Conservation (phyloP, 1,140 invertebrate genomes). For the Gryllus bimaculatus region DNA sequence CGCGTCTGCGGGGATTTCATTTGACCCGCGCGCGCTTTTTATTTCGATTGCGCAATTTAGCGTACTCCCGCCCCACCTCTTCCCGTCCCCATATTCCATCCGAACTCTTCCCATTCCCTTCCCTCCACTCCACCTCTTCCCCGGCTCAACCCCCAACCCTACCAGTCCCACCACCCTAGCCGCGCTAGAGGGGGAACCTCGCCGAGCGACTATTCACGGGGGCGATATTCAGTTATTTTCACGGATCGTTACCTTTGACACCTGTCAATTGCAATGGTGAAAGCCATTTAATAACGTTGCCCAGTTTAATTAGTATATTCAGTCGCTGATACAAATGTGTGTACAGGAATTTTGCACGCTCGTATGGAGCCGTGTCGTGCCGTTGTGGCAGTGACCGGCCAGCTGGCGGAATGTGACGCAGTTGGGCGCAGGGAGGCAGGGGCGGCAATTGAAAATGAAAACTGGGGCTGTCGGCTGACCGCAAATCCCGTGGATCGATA, state of each 20-base stretch:
- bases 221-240: conserved; percentile 1
- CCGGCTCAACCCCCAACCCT: no score
- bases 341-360: background rate
- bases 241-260: background rate
- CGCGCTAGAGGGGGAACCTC: no score
- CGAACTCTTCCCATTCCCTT: no score
- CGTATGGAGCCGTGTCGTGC: background rate
- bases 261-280: conserved; percentile 1
- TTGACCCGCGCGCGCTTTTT: no score
- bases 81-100: no score
- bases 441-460: background rate
- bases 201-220: background rate
- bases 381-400: background rate
- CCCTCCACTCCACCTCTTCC: no score
- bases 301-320: conserved; percentile 5
- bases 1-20: no score
- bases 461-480: background rate
- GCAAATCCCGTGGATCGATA: no score
- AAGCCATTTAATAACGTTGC: background rate
- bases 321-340: background rate
- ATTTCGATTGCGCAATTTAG: no score
- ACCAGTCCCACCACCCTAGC: no score
- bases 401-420: background rate
- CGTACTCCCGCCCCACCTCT: no score
- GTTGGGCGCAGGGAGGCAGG: background rate